A percentile compares a stretch with the other conserved stretches of the same genome.
Conservation (phyloP, 2,888 invertebrate genomes). For the Tipula confusa region DNA sequence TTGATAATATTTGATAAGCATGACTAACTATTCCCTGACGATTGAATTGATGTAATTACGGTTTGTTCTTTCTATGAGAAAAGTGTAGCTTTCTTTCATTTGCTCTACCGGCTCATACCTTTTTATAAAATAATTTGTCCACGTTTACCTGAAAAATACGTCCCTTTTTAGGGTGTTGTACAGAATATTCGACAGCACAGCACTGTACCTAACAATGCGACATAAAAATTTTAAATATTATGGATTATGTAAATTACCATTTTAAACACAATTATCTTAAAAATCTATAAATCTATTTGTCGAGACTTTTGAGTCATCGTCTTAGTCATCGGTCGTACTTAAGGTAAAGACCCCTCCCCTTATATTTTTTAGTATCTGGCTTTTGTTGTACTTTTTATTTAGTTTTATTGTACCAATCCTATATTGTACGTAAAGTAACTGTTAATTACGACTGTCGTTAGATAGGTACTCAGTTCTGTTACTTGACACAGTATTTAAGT, state of each 20-base stretch:
- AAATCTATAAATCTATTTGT: neutral
- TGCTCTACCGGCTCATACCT: too few species aligned
- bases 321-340: neutral
- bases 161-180: too few species aligned
- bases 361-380: neutral
- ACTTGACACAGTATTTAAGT: neutral
- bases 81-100: too few species aligned
- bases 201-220: neutral
- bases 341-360: neutral
- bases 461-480: neutral
- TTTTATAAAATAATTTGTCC: too few species aligned
- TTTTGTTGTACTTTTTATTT: neutral
- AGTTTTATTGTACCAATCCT: neutral
- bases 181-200: too few species aligned
- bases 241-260: neutral
- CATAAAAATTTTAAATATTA: neutral
- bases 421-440: neutral
- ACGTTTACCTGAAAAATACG: too few species aligned
- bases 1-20: too few species aligned
- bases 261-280: neutral
- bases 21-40: too few species aligned
- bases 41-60: too few species aligned
- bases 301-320: neutral
- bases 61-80: too few species aligned
- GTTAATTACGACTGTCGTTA: neutral